A percentile compares a stretch with the other conserved stretches of the same genome.
phyloP scores from a whole-genome alignment of 2,888 invertebrate genomes.

The Magallana nippona region DNA sequence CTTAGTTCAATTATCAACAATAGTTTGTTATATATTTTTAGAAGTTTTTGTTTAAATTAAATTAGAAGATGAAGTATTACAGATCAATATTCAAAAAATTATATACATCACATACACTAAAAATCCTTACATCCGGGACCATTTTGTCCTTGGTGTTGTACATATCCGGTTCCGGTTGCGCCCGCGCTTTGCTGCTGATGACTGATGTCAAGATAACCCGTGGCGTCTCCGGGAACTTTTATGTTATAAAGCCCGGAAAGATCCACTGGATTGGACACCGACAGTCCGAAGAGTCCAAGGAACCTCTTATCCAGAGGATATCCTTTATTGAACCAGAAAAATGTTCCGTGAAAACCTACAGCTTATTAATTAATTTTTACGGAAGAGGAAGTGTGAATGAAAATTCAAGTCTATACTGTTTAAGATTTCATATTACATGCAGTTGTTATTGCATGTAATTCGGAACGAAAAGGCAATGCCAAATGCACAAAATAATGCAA shows the following conservation, averaged over 20 bases:
- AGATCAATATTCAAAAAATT: too few species aligned
- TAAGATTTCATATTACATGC: too few species aligned
- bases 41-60: not conserved
- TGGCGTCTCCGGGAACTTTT: slow-evolving; percentile 32
- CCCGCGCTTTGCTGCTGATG: slow-evolving; percentile 26
- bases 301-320: slow-evolving; percentile 6
- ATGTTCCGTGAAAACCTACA: too few species aligned
- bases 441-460: too few species aligned
- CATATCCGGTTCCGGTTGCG: slow-evolving; percentile 39
- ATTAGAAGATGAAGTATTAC: not conserved
- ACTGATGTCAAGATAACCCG: slow-evolving; percentile 6
- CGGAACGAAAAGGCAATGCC: too few species aligned
- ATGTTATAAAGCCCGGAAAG: slow-evolving; percentile 51
- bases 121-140: slow-evolving; percentile 35
- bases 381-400: too few species aligned
- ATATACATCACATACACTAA: not conserved
- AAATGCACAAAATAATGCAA: too few species aligned
- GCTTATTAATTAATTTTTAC: too few species aligned
- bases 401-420: too few species aligned
- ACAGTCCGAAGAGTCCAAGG: slow-evolving; percentile 13
- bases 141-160: slow-evolving; percentile 36
- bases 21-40: not conserved
- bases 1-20: not conserved
- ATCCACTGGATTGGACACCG: slow-evolving; percentile 48
- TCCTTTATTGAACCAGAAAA: not conserved